These are phyloP conservation scores for Rhynchonycteris naso DNA, from an alignment of 2,797 vertebrate genomes.

Conservation along the genomic window DNA sequence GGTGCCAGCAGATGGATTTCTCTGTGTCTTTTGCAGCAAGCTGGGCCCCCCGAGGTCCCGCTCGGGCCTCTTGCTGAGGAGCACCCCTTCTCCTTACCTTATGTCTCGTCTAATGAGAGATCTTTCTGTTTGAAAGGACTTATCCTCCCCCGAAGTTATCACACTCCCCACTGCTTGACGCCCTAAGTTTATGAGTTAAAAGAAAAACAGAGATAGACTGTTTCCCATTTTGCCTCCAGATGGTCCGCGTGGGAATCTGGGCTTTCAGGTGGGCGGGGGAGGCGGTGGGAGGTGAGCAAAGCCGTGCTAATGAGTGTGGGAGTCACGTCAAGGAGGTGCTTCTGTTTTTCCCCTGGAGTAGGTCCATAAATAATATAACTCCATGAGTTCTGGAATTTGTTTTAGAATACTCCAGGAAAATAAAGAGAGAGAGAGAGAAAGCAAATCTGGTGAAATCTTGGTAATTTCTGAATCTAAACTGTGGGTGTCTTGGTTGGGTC, in stretches of 20 bases:
- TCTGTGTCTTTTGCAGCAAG: background rate
- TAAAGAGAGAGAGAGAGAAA: background rate
- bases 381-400: background rate
- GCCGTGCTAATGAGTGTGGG: too few species aligned
- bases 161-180: background rate
- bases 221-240: background rate
- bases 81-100: background rate
- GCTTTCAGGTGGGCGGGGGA: accelerated
- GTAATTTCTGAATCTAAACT: background rate
- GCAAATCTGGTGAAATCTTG: background rate
- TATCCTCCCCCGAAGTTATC: background rate
- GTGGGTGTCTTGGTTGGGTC: background rate
- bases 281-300: background rate
- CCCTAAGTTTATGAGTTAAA: background rate
- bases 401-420: background rate
- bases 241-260: accelerated
- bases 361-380: background rate
- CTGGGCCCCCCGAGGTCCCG: too few species aligned
- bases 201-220: background rate
- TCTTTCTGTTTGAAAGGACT: background rate
- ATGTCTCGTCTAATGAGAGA: background rate
- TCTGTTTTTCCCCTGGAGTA: background rate
- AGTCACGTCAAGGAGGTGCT: background rate
- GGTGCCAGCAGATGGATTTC: background rate
- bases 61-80: background rate